These are phyloP conservation scores for Lypha dubia DNA, from an alignment of 2,888 invertebrate genomes.

Conservation along the genomic window DNA sequence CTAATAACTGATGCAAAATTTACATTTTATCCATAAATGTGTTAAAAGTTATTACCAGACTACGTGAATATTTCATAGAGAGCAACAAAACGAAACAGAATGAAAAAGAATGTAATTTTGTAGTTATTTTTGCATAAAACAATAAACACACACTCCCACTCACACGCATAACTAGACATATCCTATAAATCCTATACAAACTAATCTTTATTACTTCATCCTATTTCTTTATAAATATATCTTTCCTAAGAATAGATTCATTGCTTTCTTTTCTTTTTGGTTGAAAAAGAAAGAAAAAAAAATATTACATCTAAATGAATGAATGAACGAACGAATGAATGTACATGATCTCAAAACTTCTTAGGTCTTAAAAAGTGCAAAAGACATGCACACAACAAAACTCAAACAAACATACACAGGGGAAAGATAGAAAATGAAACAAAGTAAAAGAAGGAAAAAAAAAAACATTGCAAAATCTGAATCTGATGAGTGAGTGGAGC, in stretches of 20 bases:
- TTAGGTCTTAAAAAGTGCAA: conserved; percentile 49
- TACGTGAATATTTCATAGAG: conserved; percentile 64
- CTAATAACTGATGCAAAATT: conserved; percentile 56
- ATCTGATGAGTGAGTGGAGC: conserved; percentile 60
- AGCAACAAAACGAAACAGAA: conserved; percentile 14
- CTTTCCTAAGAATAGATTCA: conserved; percentile 20
- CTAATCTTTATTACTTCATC: conserved; percentile 68
- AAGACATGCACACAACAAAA: conserved; percentile 52
- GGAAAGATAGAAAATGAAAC: background rate
- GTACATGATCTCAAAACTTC: conserved; percentile 59
- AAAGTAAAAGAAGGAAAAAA: conserved; percentile 13
- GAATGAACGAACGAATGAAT: conserved; percentile 45
- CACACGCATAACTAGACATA: conserved; percentile 1
- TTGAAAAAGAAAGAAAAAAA: background rate
- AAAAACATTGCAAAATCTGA: conserved; percentile 42
- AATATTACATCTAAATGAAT: conserved; percentile 46
- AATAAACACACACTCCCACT: conserved; percentile 35
- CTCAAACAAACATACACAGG: conserved; percentile 17
- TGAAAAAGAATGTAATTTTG: conserved; percentile 17
- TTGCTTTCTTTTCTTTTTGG: too few species aligned
- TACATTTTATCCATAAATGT: conserved; percentile 59
- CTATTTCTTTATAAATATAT: conserved; percentile 37
- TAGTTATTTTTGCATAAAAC: conserved; percentile 51
- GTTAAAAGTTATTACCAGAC: conserved; percentile 64
- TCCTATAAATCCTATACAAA: conserved; percentile 60